A percentile compares a stretch with the other conserved stretches of the same genome.
These are phyloP conservation scores for Typhlichthys subterraneus DNA, from an alignment of 2,797 vertebrate species.

Conservation along the genomic window DNA sequence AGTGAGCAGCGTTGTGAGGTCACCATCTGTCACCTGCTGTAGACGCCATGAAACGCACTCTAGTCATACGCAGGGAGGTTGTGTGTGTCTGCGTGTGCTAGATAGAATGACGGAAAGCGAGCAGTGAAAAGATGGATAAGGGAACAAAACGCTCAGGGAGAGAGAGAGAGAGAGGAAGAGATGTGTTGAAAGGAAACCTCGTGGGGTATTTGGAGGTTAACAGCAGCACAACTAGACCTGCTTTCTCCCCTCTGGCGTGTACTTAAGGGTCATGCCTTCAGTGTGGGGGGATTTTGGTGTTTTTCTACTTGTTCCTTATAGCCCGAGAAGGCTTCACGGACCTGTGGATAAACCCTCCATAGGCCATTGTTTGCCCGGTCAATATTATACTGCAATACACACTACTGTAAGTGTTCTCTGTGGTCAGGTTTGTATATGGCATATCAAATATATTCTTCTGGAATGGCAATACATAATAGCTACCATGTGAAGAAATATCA, in stretches of 20 bases:
- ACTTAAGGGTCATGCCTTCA: constrained; percentile 41
- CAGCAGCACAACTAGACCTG: constrained; percentile 37
- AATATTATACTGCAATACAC: too few relatives aligned
- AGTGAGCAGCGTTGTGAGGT: constrained; percentile 83
- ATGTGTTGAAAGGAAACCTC: constrained; percentile 15
- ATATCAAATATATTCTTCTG: too few relatives aligned
- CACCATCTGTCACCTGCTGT: constrained; percentile 88
- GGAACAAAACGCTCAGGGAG: neutral
- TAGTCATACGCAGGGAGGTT: constrained; percentile 60
- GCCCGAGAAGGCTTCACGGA: constrained; percentile 12
- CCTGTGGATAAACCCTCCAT: neutral
- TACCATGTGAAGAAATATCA: too few relatives aligned
- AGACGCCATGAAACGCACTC: constrained; percentile 80
- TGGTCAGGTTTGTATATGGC: too few relatives aligned
- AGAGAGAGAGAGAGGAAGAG: constrained; percentile 11
- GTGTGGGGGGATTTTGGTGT: constrained; percentile 46
- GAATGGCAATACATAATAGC: too few relatives aligned
- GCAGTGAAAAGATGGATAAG: constrained; percentile 23
- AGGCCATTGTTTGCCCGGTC: too few relatives aligned
- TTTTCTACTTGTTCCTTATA: constrained; percentile 37
- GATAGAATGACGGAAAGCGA: constrained; percentile 25
- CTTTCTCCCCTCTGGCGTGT: constrained; percentile 22
- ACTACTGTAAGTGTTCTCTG: too few relatives aligned
- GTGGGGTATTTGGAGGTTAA: constrained; percentile 28
- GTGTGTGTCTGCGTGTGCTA: constrained; percentile 17